phyloP scores from a whole-genome alignment of 2,113 vertebrate species.

The Crocuta crocuta region DNA sequence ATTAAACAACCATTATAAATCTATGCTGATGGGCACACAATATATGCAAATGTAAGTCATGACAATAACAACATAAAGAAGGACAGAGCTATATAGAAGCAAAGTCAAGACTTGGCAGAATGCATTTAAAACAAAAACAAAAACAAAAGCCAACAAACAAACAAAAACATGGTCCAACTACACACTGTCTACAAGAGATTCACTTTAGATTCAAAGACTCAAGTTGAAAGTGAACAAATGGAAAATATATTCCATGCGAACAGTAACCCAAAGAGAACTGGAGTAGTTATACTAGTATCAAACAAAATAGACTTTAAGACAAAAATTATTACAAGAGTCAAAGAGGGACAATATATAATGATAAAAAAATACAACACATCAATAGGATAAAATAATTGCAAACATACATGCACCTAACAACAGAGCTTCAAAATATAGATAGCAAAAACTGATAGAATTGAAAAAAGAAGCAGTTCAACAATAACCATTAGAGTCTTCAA shows the following conservation, averaged over 20 bases:
- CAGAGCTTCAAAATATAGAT: no score
- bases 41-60: neutral
- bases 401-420: no score
- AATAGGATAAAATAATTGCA: no score
- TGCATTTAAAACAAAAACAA: neutral
- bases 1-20: neutral
- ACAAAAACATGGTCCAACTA: neutral
- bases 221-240: neutral
- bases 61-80: neutral
- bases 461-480: no score
- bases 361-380: neutral
- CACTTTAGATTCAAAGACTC: neutral
- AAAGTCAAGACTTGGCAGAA: neutral
- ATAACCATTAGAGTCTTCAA: no score
- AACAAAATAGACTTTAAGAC: neutral
- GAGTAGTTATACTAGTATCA: neutral
- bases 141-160: neutral
- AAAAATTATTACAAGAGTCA: slow-evolving; percentile 4
- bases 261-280: neutral
- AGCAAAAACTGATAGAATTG: no score
- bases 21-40: neutral
- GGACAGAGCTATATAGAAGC: neutral
- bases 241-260: neutral
- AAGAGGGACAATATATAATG: neutral
- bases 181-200: neutral